A percentile compares a stretch with the other conserved stretches of the same genome.
Conservation (phyloP, 2,888 invertebrate species). For the Athalia rosae region DNA sequence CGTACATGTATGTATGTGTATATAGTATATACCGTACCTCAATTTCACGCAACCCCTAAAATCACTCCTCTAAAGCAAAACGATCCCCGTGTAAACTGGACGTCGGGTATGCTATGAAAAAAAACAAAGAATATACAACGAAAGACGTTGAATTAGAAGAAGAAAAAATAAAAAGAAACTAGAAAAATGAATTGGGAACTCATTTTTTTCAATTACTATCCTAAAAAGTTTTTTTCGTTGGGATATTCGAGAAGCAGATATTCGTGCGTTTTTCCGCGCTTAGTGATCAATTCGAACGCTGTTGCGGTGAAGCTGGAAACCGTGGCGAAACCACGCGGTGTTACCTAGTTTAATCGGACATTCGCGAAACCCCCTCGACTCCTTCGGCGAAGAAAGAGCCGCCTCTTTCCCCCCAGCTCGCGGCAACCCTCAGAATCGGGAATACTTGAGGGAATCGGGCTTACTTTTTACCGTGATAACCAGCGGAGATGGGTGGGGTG, state of each 20-base stretch:
- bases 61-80: too few relatives aligned
- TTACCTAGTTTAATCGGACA: conserved; percentile 58
- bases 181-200: too few relatives aligned
- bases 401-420: conserved; percentile 5
- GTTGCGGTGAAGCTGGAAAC: conserved; percentile 47
- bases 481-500: neutral
- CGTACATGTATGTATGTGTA: neutral
- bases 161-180: too few relatives aligned
- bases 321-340: conserved; percentile 49
- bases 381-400: conserved; percentile 33
- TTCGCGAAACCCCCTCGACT: conserved; percentile 41
- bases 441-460: conserved; percentile 25
- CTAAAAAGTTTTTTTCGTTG: too few relatives aligned
- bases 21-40: neutral
- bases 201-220: too few relatives aligned
- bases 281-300: neutral
- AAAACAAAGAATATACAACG: too few relatives aligned
- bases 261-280: too few relatives aligned
- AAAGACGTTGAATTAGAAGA: too few relatives aligned
- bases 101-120: too few relatives aligned
- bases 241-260: too few relatives aligned
- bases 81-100: too few relatives aligned
- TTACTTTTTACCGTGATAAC: conserved; percentile 18
- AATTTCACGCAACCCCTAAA: too few relatives aligned
- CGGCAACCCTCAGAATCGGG: neutral